phyloP scores from a whole-genome alignment of 1,140 invertebrate genomes.

The Drosophila fuyamai region DNA sequence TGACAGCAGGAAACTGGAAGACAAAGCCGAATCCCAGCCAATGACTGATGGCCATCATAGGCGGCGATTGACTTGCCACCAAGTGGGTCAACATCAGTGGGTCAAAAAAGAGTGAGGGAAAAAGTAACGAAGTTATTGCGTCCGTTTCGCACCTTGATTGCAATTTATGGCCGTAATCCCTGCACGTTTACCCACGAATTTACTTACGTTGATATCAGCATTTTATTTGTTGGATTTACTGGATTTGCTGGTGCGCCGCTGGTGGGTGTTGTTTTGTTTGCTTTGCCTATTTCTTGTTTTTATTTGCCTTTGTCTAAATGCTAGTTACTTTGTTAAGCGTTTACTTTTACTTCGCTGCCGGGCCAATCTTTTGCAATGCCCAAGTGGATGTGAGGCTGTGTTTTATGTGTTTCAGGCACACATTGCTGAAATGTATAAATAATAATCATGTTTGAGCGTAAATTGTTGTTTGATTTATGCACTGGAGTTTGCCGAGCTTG shows the following conservation, averaged over 20 bases:
- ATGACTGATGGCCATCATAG: conserved; percentile 21
- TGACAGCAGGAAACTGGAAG: conserved; percentile 64
- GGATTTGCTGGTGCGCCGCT: conserved; percentile 15
- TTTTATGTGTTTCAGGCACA: conserved; percentile 66
- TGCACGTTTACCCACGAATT: conserved; percentile 51
- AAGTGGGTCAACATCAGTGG: conserved; percentile 77
- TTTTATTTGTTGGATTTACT: conserved; percentile 45
- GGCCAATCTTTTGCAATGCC: conserved; percentile 71
- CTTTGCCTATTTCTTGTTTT: conserved; percentile 38
- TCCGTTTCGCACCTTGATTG: conserved; percentile 53
- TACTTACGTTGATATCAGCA: conserved; percentile 82
- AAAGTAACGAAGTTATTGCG: conserved; percentile 25
- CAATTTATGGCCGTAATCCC: conserved; percentile 53
- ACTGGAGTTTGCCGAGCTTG: conserved; percentile 57
- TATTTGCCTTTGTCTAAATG: conserved; percentile 56
- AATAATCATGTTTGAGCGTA: conserved; percentile 69
- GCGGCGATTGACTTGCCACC: conserved; percentile 23
- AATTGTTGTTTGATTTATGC: conserved; percentile 70
- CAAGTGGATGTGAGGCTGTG: conserved; percentile 54
- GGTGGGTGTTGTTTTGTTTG: conserved; percentile 62
- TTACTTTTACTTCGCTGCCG: conserved; percentile 62
- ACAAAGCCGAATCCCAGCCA: conserved; percentile 24
- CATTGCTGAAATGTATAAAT: conserved; percentile 74
- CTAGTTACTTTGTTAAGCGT: conserved; percentile 57
- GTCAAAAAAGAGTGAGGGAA: conserved; percentile 44